Percentiles rank a stretch among this genome's conserved stretches.
Evolutionary conservation across 2,113 vertebrate species (phyloP).

Genomic region (Trichomycterus rosablanca): DNA sequence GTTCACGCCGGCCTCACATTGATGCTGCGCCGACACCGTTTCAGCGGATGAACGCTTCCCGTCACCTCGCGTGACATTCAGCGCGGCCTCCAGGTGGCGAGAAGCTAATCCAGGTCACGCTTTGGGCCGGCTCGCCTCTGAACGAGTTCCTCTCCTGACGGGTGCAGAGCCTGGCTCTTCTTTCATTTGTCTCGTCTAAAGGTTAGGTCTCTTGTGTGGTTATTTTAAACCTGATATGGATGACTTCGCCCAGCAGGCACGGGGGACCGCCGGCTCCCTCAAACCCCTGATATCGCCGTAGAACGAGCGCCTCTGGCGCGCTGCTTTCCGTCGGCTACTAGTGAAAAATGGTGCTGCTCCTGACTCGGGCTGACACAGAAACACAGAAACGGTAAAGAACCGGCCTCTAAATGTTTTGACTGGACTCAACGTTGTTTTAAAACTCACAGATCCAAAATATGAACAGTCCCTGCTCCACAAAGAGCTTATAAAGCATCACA

Average conservation of each 20-base stretch:
- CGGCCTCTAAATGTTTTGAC: not conserved
- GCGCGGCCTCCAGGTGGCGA: constrained; percentile 64
- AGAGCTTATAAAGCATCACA: too few relatives aligned
- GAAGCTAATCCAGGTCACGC: constrained; percentile 74
- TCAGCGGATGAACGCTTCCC: constrained; percentile 67
- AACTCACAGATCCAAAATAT: too few relatives aligned
- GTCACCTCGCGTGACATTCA: constrained; percentile 65
- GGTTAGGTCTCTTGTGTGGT: constrained; percentile 76
- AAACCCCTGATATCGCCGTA: constrained; percentile 1
- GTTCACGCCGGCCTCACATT: too few relatives aligned
- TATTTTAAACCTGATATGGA: constrained; percentile 78
- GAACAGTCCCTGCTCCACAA: too few relatives aligned
- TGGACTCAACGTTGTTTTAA: not conserved
- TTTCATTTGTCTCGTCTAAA: constrained; percentile 76
- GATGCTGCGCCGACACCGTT: constrained; percentile 49
- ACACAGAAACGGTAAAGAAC: not conserved
- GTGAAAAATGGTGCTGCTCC: constrained; percentile 5
- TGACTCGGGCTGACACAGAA: constrained; percentile 11
- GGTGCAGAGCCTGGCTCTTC: constrained; percentile 62
- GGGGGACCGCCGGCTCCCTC: constrained; percentile 59
- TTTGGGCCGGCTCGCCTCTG: constrained; percentile 63
- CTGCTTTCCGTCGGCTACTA: constrained; percentile 1
- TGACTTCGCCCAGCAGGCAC: constrained; percentile 69
- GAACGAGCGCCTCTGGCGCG: not conserved
- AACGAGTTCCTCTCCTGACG: constrained; percentile 68